Base-by-base conservation (phyloP, 23 tunicate species). In the Styela clava region DNA sequence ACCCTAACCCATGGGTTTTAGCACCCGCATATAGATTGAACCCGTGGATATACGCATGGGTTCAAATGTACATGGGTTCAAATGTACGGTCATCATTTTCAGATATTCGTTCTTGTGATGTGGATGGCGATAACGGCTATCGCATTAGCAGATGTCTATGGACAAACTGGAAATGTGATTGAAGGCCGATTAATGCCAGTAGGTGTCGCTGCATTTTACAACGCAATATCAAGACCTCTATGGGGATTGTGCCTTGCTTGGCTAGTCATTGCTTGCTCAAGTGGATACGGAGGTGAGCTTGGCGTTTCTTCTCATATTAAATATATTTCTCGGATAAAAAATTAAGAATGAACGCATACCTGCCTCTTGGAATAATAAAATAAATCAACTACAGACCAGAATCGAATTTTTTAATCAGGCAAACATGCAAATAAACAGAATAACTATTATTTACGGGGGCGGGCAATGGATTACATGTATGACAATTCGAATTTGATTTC, bases 251-350 rank as follows among this genome's bases (percentile, higher is more conserved):
- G 94, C 33, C 31, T 93, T 78, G 83, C 88, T 33, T 93, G 93
- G 93, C 84, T 93, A 2, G 82, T 85, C 37, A 34, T 93, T 2
- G 98, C 94, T 44, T 87, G 98, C 62, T 61, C 78, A 31, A 34
- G 83, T 33, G 98, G 98, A 25, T 93, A 93, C 51, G 98, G 98
- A 69, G 98, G 98, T 93, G 37, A 74, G 62, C 64, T 18, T 33
- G 22, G 19, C 32, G 65, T 24, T 21, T 32, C 30, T 25, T 61
- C 64, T 19, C 21, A 61, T 21, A 61, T 19, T 19, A 19, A 61
- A 61, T 19, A 21, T 61, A 61, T 19, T 19, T 19, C 64, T 19
- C 64, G 19, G 21, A 61, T 61, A 19, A 61, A 61, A 19, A 19
- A 19, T 61, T 19, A 21, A 21, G 21, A 19, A 20, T 56, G 20